A percentile compares a stretch with the other conserved stretches of the same genome.
Evolutionary conservation across 2,113 vertebrate genomes (phyloP).

Genomic region (Cairina moschata): DNA sequence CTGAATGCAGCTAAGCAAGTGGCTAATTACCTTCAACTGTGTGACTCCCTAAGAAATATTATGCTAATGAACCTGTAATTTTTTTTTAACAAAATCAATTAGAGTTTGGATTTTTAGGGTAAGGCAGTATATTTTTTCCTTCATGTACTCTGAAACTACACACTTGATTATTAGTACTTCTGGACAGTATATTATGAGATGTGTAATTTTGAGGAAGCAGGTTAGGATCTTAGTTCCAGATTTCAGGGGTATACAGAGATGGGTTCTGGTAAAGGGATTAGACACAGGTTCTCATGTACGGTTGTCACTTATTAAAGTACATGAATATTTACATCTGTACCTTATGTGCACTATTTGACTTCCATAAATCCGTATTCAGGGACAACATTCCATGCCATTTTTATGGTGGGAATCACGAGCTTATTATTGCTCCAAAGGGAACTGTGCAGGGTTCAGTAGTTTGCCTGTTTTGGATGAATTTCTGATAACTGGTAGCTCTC

Average conservation of each 20-base stretch:
- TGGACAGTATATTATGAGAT: neutral
- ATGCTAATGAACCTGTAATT: neutral
- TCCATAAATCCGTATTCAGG: neutral
- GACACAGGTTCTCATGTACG: neutral
- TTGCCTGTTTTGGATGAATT: neutral
- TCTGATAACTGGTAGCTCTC: neutral
- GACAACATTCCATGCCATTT: neutral
- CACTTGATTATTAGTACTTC: neutral
- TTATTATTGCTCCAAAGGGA: neutral
- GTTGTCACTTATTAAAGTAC: neutral
- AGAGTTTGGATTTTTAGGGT: neutral
- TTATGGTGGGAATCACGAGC: neutral
- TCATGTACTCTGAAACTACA: neutral
- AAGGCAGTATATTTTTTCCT: neutral
- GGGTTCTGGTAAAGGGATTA: neutral
- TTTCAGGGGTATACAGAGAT: neutral
- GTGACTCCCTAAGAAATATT: neutral
- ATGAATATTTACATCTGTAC: neutral
- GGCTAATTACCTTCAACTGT: constrained; percentile 14
- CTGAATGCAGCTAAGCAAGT: neutral
- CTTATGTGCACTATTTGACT: neutral
- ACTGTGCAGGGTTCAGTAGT: neutral
- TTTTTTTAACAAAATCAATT: neutral
- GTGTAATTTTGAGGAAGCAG: neutral
- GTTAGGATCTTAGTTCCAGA: neutral